These are phyloP conservation scores for Merodon equestris DNA, from an alignment of 2,888 invertebrate genomes.

Conservation along the genomic window DNA sequence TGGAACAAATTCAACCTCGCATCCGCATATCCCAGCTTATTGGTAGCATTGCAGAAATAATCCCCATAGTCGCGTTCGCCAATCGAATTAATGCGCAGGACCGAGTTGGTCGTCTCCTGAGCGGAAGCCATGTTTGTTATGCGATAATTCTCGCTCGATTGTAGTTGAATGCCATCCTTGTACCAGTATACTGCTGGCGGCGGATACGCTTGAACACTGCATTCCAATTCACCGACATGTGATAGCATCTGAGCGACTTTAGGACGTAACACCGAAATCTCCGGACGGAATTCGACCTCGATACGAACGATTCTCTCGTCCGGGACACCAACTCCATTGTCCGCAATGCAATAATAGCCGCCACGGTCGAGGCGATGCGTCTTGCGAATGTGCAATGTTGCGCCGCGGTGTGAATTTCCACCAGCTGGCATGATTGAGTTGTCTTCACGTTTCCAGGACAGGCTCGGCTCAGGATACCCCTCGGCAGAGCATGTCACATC, in stretches of 20 bases:
- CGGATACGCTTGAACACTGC: slow-evolving; percentile 77
- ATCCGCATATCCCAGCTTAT: slow-evolving; percentile 77
- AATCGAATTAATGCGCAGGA: slow-evolving; percentile 75
- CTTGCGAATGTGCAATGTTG: slow-evolving; percentile 73
- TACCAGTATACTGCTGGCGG: slow-evolving; percentile 77
- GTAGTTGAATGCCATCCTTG: slow-evolving; percentile 73
- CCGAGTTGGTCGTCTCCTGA: slow-evolving; percentile 76
- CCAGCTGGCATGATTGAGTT: slow-evolving; percentile 80
- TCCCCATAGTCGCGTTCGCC: slow-evolving; percentile 76
- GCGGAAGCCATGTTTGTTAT: slow-evolving; percentile 77
- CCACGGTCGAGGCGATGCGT: slow-evolving; percentile 77
- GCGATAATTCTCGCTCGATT: slow-evolving; percentile 73
- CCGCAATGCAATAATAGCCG: slow-evolving; percentile 77
- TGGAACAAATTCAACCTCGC: slow-evolving; percentile 77
- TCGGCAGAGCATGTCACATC: slow-evolving; percentile 85
- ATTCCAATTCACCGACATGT: slow-evolving; percentile 76
- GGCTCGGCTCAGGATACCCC: slow-evolving; percentile 87
- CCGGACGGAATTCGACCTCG: slow-evolving; percentile 78
- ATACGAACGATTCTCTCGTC: slow-evolving; percentile 75
- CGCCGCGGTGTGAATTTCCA: slow-evolving; percentile 73
- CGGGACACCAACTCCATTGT: slow-evolving; percentile 77
- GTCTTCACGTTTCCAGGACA: slow-evolving; percentile 84
- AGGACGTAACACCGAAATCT: slow-evolving; percentile 76
- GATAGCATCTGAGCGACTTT: slow-evolving; percentile 76
- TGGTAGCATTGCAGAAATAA: slow-evolving; percentile 78